Evolutionary conservation across 2,888 invertebrate genomes (phyloP).

Genomic region (Drosophila merina): DNA sequence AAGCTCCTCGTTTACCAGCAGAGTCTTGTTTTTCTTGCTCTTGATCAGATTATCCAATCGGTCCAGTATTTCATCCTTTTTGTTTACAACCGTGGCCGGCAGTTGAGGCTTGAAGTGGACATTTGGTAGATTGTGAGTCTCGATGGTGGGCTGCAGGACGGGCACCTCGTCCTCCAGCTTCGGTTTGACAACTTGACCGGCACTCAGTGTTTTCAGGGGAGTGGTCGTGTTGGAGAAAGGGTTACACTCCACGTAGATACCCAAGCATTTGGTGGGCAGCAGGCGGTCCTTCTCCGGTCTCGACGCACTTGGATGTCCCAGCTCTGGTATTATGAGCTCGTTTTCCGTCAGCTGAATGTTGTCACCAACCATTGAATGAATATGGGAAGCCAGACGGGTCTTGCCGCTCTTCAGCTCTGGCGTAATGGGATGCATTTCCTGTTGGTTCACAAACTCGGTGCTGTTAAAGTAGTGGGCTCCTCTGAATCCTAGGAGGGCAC

Average conservation of each 20-base stretch:
- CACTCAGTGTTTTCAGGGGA: constrained; percentile 77
- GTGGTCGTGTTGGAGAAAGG: constrained; percentile 68
- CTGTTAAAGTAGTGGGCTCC: constrained; percentile 79
- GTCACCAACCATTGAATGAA: constrained; percentile 59
- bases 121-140: constrained; percentile 67
- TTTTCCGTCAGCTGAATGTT: constrained; percentile 63
- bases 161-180: constrained; percentile 42
- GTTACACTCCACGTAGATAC: constrained; percentile 81
- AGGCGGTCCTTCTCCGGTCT: constrained; percentile 55
- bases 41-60: constrained; percentile 74
- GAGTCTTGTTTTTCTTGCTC: constrained; percentile 71
- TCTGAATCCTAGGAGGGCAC: constrained; percentile 88
- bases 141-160: constrained; percentile 61
- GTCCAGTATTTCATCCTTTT: constrained; percentile 75
- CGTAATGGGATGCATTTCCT: constrained; percentile 66
- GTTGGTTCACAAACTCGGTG: constrained; percentile 56
- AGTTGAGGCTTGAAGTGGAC: constrained; percentile 72
- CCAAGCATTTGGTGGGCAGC: constrained; percentile 67
- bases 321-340: constrained; percentile 26
- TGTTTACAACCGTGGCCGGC: constrained; percentile 56
- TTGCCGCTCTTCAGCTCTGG: constrained; percentile 62
- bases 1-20: constrained; percentile 78
- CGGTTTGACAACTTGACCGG: constrained; percentile 61
- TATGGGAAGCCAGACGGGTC: constrained; percentile 29
- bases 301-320: constrained; percentile 11